Evolutionary conservation across 2,113 vertebrate species (phyloP), one percentile per base, ranked within the genome.

Genomic region (Oreochromis aureus): DNA sequence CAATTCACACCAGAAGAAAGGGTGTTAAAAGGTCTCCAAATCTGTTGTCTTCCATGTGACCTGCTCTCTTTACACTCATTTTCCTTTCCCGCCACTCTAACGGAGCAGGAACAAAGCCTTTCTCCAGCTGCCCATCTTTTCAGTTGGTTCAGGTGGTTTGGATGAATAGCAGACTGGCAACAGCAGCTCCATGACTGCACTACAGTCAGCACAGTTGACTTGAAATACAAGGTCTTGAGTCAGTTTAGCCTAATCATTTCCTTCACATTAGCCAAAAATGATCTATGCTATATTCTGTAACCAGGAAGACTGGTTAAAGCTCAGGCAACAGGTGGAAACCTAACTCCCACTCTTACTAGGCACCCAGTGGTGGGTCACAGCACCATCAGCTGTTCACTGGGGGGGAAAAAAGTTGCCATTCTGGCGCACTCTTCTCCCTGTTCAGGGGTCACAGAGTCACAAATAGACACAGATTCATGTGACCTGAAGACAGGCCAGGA

Each of bases 381-480:
- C 36, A 34, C 51, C 46, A 73, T 93, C 89, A 92, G 89, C 91
- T 91, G 87, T 80, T 71, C 3, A 4, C 8, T 13, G 18, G 27
- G 71, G 30, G 7, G 30, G 30, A 3, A 0, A 0, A 22, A 4
- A 19, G 92, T 24, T 46, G 10, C 58, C 56, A 88, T 93, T 93
- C 76, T 91, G 56, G 36, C 36, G 4, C 1, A 18, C 85, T 86
- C 58, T 7, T 83, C 87, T 54, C 78, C 76, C 85, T 39, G 58
- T 80, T 53, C 78, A 55, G 55, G 89, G 83, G 89, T 84, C 55
- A 81, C 59, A 22, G 19, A 84, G 66, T 83, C 44, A 2, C 71
- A 83, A 94, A 92, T 90, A 92, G 92, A 78, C 80, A 55, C 41
- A 51, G 41, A 80, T 80, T 86, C 32, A 32, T 89, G 84, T 76